phyloP scores from a whole-genome alignment of 2,113 vertebrate species.

The Bufo bufo region DNA sequence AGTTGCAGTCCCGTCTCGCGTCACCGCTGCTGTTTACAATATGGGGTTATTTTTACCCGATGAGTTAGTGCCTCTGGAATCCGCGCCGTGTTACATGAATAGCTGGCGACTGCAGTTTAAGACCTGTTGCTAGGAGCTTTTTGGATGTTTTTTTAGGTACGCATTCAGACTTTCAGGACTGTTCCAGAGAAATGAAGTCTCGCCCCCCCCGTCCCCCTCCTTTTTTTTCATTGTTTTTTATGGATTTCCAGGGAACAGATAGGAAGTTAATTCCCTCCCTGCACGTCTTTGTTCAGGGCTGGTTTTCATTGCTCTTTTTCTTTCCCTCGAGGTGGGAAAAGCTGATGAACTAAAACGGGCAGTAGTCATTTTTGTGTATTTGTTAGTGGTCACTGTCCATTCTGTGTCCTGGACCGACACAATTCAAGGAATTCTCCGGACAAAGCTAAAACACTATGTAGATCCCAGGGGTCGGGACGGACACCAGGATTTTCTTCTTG shows the following conservation, averaged over 20 bases:
- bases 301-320: not conserved
- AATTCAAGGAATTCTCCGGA: too few species aligned
- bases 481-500: too few species aligned
- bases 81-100: conserved; percentile 50
- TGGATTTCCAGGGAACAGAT: not conserved
- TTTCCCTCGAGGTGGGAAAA: not conserved
- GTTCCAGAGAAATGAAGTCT: conserved; percentile 29
- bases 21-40: conserved; percentile 47
- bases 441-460: too few species aligned
- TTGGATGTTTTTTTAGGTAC: conserved; percentile 21
- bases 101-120: conserved; percentile 23
- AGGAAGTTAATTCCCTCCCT: not conserved
- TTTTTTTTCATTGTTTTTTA: not conserved
- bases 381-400: too few species aligned
- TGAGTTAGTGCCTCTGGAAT: conserved; percentile 52
- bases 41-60: conserved; percentile 53
- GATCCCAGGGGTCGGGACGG: not conserved
- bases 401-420: too few species aligned
- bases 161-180: conserved; percentile 59
- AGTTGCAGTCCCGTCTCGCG: not conserved
- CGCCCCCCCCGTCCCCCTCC: not conserved
- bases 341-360: too few species aligned
- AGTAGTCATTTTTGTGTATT: too few species aligned
- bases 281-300: not conserved
- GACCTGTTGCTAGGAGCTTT: conserved; percentile 48